phyloP scores from a whole-genome alignment of 2,113 vertebrate species.

The Xiphias gladius region DNA sequence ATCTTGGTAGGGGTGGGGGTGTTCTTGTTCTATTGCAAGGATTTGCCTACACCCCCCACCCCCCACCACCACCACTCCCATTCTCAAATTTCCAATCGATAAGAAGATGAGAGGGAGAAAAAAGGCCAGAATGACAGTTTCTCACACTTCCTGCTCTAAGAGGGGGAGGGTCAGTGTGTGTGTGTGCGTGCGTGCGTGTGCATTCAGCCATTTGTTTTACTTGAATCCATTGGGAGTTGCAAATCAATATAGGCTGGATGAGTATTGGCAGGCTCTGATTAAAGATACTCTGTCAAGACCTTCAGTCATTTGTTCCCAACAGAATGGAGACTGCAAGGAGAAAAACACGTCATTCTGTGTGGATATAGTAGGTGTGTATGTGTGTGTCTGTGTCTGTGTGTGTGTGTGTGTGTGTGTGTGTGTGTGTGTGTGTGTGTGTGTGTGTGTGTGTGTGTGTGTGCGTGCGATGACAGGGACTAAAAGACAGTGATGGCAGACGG shows the following conservation, averaged over 20 bases:
- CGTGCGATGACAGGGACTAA: background rate
- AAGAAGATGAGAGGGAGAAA: constrained; percentile 66
- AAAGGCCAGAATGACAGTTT: constrained; percentile 69
- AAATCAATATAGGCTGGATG: constrained; percentile 71
- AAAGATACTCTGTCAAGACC: constrained; percentile 64
- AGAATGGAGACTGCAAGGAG: constrained; percentile 33
- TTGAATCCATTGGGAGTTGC: constrained; percentile 52
- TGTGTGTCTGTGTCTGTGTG: constrained; percentile 15
- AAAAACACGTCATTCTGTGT: constrained; percentile 22
- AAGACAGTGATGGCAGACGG: constrained; percentile 34
- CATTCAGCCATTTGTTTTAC: constrained; percentile 38
- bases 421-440: background rate
- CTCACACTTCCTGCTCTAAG: constrained; percentile 49
- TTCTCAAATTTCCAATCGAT: constrained; percentile 74
- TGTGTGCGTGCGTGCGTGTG: constrained; percentile 4
- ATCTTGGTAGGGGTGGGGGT: constrained; percentile 24
- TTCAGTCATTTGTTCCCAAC: constrained; percentile 46
- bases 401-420: background rate
- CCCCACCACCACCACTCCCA: background rate
- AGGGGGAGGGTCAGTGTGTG: background rate
- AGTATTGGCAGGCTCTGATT: constrained; percentile 77
- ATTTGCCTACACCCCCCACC: constrained; percentile 38
- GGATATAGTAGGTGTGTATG: constrained; percentile 4
- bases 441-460: constrained; percentile 1
- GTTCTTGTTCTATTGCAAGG: constrained; percentile 20